Percentiles rank a stretch among this genome's conserved stretches.
These are phyloP conservation scores for Dryadula phaetusa DNA, from an alignment of 2,888 invertebrate species.

Conservation along the genomic window DNA sequence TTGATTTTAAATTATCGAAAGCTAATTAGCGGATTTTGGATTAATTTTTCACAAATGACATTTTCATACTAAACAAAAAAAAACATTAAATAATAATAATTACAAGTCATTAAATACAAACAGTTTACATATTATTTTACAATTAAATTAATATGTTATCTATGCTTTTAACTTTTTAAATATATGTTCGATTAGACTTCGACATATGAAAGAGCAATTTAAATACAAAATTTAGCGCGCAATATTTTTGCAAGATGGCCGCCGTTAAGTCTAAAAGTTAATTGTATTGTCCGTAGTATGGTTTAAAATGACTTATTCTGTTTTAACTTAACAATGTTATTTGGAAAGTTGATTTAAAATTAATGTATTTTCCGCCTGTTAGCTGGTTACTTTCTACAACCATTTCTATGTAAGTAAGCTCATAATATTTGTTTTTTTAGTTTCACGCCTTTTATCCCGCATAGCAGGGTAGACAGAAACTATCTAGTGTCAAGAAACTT, in stretches of 20 bases:
- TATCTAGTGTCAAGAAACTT: too few relatives aligned
- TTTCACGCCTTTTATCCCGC: too few relatives aligned
- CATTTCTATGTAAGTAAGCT: neutral
- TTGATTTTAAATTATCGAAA: neutral
- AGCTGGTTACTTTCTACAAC: constrained; percentile 11
- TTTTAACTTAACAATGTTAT: constrained; percentile 53
- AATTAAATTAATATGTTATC: constrained; percentile 13
- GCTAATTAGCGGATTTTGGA: neutral
- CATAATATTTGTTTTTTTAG: too few relatives aligned
- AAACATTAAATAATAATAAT: too few relatives aligned
- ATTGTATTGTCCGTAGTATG: constrained; percentile 66
- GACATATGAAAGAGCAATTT: constrained; percentile 78
- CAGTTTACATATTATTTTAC: neutral
- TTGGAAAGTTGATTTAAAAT: constrained; percentile 48
- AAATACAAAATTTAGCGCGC: constrained; percentile 67
- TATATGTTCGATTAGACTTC: constrained; percentile 55
- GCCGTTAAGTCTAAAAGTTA: constrained; percentile 60
- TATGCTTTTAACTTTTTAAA: constrained; percentile 25
- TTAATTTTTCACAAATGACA: neutral
- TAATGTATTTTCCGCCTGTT: constrained; percentile 1
- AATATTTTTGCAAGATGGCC: constrained; percentile 69
- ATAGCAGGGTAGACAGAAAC: too few relatives aligned
- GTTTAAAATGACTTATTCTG: constrained; percentile 55
- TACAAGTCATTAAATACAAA: constrained; percentile 8
- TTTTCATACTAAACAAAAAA: too few relatives aligned